Percentiles rank a stretch among this genome's conserved stretches.
phyloP scores from a whole-genome alignment of 2,888 invertebrate genomes.

The Leptothorax acervorum region DNA sequence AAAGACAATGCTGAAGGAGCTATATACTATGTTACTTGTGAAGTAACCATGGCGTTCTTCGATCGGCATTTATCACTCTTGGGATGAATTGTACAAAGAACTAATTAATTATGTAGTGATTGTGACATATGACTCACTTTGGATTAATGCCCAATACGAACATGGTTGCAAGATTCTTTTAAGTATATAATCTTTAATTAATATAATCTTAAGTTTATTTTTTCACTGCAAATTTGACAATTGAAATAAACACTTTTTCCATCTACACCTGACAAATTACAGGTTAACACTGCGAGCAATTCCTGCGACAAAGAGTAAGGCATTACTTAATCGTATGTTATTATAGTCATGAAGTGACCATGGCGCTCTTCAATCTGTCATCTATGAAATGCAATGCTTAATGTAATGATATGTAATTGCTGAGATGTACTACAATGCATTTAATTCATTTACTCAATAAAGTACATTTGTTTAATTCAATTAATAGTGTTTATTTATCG shows the following conservation, averaged over 20 bases:
- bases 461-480: no score
- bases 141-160: no score
- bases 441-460: no score
- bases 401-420: no score
- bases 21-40: background rate
- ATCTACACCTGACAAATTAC: background rate
- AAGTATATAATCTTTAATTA: background rate
- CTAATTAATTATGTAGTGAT: background rate
- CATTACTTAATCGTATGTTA: background rate
- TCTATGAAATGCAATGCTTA: no score
- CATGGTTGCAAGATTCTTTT: background rate
- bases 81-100: background rate
- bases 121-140: no score
- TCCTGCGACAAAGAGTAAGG: background rate
- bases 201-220: background rate
- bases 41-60: background rate
- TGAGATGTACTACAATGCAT: no score
- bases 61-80: background rate
- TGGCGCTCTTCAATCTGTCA: background rate
- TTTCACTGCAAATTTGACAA: background rate
- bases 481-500: no score
- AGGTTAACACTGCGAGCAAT: background rate
- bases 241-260: background rate
- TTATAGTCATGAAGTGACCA: background rate
- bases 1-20: background rate